A percentile compares a stretch with the other conserved stretches of the same genome.
Conservation (phyloP, 2,113 vertebrate genomes). For the Halcyon malimbica region DNA sequence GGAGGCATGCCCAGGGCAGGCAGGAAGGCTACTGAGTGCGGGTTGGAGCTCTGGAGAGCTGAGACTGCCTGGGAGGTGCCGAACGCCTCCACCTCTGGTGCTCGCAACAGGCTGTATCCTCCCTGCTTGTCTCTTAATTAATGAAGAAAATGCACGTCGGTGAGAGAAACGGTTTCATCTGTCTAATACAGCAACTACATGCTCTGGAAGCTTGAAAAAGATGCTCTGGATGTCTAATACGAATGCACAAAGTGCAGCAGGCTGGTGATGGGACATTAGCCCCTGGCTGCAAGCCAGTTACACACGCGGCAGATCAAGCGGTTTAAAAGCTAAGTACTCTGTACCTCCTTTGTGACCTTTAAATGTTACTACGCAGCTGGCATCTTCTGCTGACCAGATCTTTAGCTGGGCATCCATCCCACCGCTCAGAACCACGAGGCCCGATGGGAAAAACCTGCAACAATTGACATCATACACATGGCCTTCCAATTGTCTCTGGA, state of each 20-base stretch:
- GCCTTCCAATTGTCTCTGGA: constrained; percentile 81
- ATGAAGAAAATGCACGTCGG: neutral
- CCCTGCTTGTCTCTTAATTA: neutral
- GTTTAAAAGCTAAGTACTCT: neutral
- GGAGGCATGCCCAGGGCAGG: neutral
- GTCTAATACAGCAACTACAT: neutral
- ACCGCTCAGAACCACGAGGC: constrained; percentile 82
- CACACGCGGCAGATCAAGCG: neutral
- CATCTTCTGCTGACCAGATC: constrained; percentile 83
- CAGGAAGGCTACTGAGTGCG: neutral
- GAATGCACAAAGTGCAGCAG: neutral
- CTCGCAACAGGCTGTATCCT: neutral
- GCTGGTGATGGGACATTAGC: neutral
- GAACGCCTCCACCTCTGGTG: neutral
- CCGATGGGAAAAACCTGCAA: constrained; percentile 84
- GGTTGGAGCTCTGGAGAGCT: neutral
- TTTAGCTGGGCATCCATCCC: constrained; percentile 84
- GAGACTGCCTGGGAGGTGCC: neutral
- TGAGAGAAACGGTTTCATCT: neutral
- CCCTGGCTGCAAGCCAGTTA: neutral
- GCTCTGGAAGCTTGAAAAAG: neutral
- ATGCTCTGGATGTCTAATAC: accelerated
- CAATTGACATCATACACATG: constrained; percentile 84
- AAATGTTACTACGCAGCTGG: constrained; percentile 79
- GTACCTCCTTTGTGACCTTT: constrained; percentile 83